Percentiles rank a stretch among this genome's conserved stretches.
Conservation (phyloP, 2,797 vertebrate genomes). For the Pseudocheirus occidentalis region DNA sequence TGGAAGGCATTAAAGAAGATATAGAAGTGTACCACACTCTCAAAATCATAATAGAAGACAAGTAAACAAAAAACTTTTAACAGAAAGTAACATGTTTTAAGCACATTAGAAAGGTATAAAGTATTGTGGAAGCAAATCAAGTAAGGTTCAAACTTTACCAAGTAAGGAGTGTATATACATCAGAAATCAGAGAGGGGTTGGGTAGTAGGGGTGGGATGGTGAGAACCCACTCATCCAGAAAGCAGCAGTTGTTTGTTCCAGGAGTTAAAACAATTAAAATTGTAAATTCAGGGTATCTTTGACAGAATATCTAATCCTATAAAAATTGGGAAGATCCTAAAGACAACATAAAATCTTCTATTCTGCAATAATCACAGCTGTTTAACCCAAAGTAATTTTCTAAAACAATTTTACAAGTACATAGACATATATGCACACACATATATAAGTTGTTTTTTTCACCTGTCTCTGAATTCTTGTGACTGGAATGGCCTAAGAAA, state of each 20-base stretch:
- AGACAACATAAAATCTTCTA: neutral
- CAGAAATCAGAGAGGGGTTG: neutral
- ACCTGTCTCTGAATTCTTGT: neutral
- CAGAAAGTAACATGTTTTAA: neutral
- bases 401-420: neutral
- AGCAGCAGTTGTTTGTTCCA: neutral
- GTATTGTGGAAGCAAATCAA: neutral
- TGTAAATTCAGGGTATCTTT: neutral
- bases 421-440: neutral
- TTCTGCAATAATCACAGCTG: neutral
- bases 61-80: neutral
- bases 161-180: neutral
- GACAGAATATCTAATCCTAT: neutral
- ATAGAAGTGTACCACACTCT: neutral
- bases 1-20: neutral
- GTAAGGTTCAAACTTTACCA: neutral
- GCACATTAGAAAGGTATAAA: neutral
- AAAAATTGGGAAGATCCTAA: neutral
- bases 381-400: neutral
- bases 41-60: neutral
- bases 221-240: neutral
- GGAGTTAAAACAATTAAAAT: neutral
- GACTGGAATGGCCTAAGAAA: neutral
- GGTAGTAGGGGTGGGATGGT: neutral
- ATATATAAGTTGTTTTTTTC: neutral